These are phyloP conservation scores for Larimichthys polyactis DNA, from an alignment of 2,113 vertebrate genomes.

Conservation along the genomic window DNA sequence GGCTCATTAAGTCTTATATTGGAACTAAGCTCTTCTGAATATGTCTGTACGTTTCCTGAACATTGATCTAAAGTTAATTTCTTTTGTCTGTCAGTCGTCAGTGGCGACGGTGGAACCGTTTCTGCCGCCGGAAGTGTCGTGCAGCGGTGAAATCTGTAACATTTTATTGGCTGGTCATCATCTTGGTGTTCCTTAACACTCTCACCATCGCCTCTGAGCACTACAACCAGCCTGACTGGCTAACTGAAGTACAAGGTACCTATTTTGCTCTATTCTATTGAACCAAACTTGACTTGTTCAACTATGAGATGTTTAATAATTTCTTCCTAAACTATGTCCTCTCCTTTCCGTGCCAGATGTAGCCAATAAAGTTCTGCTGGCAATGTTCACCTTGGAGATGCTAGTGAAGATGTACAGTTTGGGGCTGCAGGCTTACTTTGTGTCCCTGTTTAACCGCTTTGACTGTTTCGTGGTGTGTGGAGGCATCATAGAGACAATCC, in stretches of 20 bases:
- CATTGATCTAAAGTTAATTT: not conserved
- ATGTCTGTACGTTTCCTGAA: not conserved
- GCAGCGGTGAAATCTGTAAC: conserved; percentile 96
- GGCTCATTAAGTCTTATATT: not conserved
- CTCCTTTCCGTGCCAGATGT: conserved; percentile 84
- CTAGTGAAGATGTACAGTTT: conserved; percentile 99
- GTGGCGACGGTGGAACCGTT: conserved; percentile 98
- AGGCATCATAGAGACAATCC: conserved; percentile 96
- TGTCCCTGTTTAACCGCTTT: conserved; percentile 98
- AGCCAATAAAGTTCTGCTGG: conserved; percentile 97
- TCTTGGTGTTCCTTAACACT: conserved; percentile 99
- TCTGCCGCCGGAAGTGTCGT: conserved; percentile 93
- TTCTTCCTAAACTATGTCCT: not conserved
- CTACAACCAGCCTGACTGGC: conserved; percentile 95
- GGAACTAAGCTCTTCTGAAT: not conserved
- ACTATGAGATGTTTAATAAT: not conserved
- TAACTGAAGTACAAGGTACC: conserved; percentile 95
- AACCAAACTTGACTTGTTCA: not conserved
- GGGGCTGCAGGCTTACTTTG: conserved; percentile 97
- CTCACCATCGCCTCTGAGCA: conserved; percentile 99
- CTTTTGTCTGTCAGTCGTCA: conserved; percentile 87
- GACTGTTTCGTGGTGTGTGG: conserved; percentile 99
- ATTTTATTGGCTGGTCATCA: conserved; percentile 98
- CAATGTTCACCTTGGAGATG: conserved; percentile 98
- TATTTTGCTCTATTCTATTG: not conserved